Base-by-base conservation (phyloP, 2,113 vertebrate genomes). In the Chrysochloris asiatica region DNA sequence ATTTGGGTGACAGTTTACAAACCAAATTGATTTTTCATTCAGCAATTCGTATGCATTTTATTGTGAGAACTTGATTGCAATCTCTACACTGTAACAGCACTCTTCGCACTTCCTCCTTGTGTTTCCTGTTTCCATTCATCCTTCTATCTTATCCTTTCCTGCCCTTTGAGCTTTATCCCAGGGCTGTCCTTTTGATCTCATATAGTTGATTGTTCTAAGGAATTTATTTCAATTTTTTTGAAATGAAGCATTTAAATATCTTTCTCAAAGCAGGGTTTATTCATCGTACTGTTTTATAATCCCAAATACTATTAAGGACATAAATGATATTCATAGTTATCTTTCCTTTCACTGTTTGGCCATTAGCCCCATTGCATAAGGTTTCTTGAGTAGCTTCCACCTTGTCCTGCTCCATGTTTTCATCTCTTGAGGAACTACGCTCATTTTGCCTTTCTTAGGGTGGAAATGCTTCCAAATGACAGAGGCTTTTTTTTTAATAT, bases 351-450 rank as follows among this genome's bases (percentile, higher is more conserved):
- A 45, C 38, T 63, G 22, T 71, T 50, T 73, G 65, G 33, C 52
- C 24, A 8, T 81, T 76, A 71, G n/a, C 11, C 14, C 17, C 47
- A 9, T 17, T 33, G 38, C 24, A 17, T 71, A 56, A 59, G 6
- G 4, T 92, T 90, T 78, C 79, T 91, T 71, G 89, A 45, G 24
- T 71, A 80, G 78, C 43, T 61, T 86, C 22, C 14, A 9, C 36
- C 72, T 61, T 48, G 11, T 80, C 19, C 14, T 86, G n/a, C n/a
- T n/a, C n/a, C n/a, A n/a, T n/a, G n/a, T 54, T 71, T 63, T 59
- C 4, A 73, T 38, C 54, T 76, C 45, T 2, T 77, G n/a, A 45
- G n/a, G 54, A 41, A 41, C 33, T 48, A 54, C 61, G 13, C 21
- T 78, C 4, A 2, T 69, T 94, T 54, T 87, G 14, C 83, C 61